phyloP scores from a whole-genome alignment of 2,797 vertebrate species.

The Catamblyrhynchus diadema region DNA sequence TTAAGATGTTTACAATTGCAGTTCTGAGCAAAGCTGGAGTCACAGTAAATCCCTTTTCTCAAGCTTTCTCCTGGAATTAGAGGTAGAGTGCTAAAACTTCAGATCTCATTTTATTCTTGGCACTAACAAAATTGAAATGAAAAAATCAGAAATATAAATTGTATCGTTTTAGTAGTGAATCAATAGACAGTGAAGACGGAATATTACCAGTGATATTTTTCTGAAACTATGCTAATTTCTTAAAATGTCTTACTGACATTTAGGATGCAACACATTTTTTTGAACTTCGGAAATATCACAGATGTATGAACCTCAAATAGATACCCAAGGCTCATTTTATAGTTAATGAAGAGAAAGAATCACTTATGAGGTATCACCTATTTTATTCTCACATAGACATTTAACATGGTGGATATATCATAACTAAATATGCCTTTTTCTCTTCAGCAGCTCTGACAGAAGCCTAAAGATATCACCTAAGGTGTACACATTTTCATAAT shows the following conservation, averaged over 20 bases:
- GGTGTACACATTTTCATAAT: background rate
- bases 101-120: background rate
- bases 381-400: background rate
- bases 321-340: background rate
- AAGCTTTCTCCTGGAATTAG: background rate
- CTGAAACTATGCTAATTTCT: background rate
- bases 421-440: background rate
- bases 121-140: background rate
- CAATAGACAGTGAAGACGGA: background rate
- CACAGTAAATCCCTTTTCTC: background rate
- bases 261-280: background rate
- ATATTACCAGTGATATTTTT: background rate
- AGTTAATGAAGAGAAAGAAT: constrained; percentile 3
- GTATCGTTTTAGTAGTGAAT: background rate
- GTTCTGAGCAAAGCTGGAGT: background rate
- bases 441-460: background rate
- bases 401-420: background rate
- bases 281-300: background rate
- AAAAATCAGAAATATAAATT: background rate
- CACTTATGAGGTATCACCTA: background rate
- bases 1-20: background rate
- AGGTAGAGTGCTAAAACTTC: background rate
- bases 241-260: constrained; percentile 40
- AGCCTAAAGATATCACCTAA: background rate
- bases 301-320: background rate